Base-by-base conservation (phyloP, 2,113 vertebrate species). In the Solea solea region DNA sequence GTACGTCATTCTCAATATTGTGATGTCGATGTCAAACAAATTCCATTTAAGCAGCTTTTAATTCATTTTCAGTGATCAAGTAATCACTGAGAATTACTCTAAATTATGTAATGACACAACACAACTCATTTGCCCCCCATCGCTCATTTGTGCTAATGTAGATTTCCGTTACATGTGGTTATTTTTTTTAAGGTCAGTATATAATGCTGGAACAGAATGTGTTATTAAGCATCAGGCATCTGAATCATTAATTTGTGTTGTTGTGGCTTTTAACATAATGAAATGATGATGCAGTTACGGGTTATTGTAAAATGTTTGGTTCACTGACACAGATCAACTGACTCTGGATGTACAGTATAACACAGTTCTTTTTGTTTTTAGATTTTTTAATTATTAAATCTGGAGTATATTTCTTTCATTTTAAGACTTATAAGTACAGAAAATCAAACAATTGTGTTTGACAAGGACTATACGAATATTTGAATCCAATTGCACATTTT, bases 51-150 rank as follows among this genome's bases (percentile, higher is more conserved):
- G 64, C 74, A 78, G 67, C 55, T 66, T 58, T 14, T 71, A 75
- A 79, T 84, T 78, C 48, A 70, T 86, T 80, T 58, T 49, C 25
- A 64, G 14, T 88, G 66, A 77, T 78, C 5, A 11, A 52, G 16
- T 54, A 73, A 80, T 84, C 28, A 54, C 34, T 63, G 28, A 69
- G 70, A 84, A 81, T 80, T 76, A 72, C 44, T 61, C 44, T 49
- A 27, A 83, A 78, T 86, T 69, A 78, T 70, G 45, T 64, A n/a
- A n/a, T n/a, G n/a, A n/a, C n/a, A n/a, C n/a, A n/a, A n/a, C n/a
- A n/a, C n/a, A n/a, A n/a, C n/a, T n/a, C n/a, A n/a, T n/a, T n/a
- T n/a, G n/a, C n/a, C n/a, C n/a, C n/a, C n/a, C n/a, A n/a, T n/a
- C n/a, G n/a, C n/a, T n/a, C n/a, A n/a, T n/a, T n/a, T n/a, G n/a